Evolutionary conservation across 2,888 invertebrate species (phyloP), one percentile per base, ranked within the genome.

Genomic region (Dynastes maya): DNA sequence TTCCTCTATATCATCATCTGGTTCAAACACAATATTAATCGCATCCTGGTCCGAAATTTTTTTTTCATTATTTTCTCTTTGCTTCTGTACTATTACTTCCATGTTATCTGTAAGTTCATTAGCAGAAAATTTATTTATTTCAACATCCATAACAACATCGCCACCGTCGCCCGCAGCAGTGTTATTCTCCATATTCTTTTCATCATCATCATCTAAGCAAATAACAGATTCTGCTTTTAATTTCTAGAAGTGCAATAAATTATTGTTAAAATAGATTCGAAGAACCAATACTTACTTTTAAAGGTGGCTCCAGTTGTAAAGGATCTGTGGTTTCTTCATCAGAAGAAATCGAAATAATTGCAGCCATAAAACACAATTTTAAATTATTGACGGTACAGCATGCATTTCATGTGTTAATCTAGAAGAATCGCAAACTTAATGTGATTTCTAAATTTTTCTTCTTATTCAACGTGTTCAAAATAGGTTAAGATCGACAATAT

Each of bases 271-370:
- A 8, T 16, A 58, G 16, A 5, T n/a, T 16, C 22, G 55, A n/a
- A 58, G 6, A 58, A 16, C 16, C 1, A 22, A 8, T 53, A 53
- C n/a, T 27, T 58, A 58, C 55, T 58, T 58, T 58, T 16, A 5
- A 8, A n/a, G 55, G 55, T 6, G 67, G 68, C 13, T 55, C 4
- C 55, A 45, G 27, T 64, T 51, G 27, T 3, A 27, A 4, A 8
- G 13, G 2, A 51, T 65, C 65, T 67, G 22, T 29, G 32, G 65
- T 22, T 40, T 76, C 76, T 68, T 76, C 76, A 22, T 76, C 76
- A 37, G 76, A 76, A 29, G 76, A 76, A 51, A 76, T 76, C 40
- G 76, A 76, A 55, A 76, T 76, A 53, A 76, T 16, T 16, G 29
- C 40, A 8, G 76, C 67, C 76, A 76, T 76, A 76, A 45, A 68